Base-by-base conservation (phyloP, 2,113 vertebrate genomes). In the Odontesthes bonariensis region DNA sequence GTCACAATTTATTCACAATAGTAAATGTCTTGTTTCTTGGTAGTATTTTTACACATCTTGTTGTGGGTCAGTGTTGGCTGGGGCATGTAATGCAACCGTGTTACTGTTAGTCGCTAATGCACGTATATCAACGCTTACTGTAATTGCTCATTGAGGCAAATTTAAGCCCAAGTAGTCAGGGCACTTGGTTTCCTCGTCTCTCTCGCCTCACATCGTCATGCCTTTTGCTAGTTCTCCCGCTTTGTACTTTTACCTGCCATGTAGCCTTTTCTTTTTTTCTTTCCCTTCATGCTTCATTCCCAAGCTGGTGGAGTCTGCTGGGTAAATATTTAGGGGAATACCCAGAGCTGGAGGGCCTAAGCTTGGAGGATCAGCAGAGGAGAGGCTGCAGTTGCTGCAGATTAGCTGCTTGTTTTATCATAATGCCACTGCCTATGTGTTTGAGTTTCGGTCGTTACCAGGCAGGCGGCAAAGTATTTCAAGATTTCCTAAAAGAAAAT, bases 341-440 rank as follows among this genome's bases (percentile, higher is more conserved):
- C 74, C 20, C 57, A 42, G 38, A 61, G 71, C 73, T 86, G 81
- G 60, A 71, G 60, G 77, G 73, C 60, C 81, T 86, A 86, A 86
- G 79, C 78, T 69, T 10, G 53, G 59, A 81, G 83, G 89, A 86
- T 89, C 85, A 85, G 64, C 56, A 65, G 73, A 75, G 72, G 85
- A 90, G 83, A 81, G 78, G 67, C 85, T 91, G 85, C 80, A 88
- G 88, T 89, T 85, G 86, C 84, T 90, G 69, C 77, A 84, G 88
- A 90, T 91, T 88, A 90, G 83, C 75, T 85, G 85, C 79, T 89
- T 89, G 80, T 88, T 89, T 86, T 87, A 85, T 86, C 69, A 86
- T 77, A 73, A 84, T 66, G 70, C 73, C 77, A 46, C 61, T 83
- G 81, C 65, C 79, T 82, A 74, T 75, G 44, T 79, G 81, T 67